Percentiles rank a stretch among this genome's conserved stretches.
Conservation (phyloP, 2,888 invertebrate genomes). For the Drosophila lutescens region DNA sequence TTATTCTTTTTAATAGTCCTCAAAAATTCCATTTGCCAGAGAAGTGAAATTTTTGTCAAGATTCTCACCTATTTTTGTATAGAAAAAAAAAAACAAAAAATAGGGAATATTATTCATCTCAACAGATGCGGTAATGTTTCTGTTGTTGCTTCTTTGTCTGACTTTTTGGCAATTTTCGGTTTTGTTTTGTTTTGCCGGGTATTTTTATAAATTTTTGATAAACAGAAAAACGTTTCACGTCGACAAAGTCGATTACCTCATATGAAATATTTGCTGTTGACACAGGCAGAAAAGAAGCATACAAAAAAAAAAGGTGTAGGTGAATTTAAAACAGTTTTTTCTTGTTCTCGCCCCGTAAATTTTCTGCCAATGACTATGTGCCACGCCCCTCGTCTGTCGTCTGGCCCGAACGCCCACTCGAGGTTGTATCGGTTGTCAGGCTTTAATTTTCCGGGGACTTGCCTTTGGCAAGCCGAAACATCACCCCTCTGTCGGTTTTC, state of each 20-base stretch:
- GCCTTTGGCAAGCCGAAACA: not conserved
- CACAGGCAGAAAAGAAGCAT: not conserved
- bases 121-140: constrained; percentile 67
- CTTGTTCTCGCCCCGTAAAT: not conserved
- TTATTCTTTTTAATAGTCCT: constrained; percentile 53
- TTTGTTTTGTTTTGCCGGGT: constrained; percentile 34
- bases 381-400: constrained; percentile 13
- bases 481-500: too few species aligned
- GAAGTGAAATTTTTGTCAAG: constrained; percentile 32
- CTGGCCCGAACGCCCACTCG: not conserved
- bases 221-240: constrained; percentile 40
- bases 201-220: constrained; percentile 47
- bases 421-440: not conserved
- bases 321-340: not conserved
- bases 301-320: not conserved
- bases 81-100: not conserved
- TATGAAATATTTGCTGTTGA: constrained; percentile 31
- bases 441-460: constrained; percentile 3
- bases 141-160: constrained; percentile 31
- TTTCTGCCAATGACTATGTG: constrained; percentile 3
- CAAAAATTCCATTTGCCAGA: constrained; percentile 68
- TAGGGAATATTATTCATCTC: constrained; percentile 12
- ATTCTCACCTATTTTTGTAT: constrained; percentile 7
- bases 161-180: constrained; percentile 47
- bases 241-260: constrained; percentile 59